phyloP scores from a whole-genome alignment of 1,140 invertebrate species.

The Aphaenogaster ashmeadi region DNA sequence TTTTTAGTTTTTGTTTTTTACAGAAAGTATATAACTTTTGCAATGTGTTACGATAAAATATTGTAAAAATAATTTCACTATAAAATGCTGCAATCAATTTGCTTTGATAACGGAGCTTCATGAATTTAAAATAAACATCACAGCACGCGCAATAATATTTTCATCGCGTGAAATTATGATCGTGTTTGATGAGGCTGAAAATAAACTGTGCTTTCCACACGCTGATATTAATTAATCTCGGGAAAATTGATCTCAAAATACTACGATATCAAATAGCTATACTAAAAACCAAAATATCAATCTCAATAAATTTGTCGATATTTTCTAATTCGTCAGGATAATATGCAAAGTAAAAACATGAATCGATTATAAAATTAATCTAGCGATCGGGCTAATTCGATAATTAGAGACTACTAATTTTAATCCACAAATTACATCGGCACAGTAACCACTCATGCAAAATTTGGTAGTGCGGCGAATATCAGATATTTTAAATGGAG shows the following conservation, averaged over 20 bases:
- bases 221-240: constrained; percentile 19
- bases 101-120: constrained; percentile 36
- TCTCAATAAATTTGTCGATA: not conserved
- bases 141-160: constrained; percentile 27
- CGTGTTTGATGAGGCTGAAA: constrained; percentile 4
- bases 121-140: constrained; percentile 29
- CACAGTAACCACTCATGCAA: not conserved
- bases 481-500: constrained; percentile 50
- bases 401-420: constrained; percentile 60
- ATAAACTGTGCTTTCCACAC: constrained; percentile 14
- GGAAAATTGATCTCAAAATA: constrained; percentile 11
- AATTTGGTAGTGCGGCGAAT: constrained; percentile 3
- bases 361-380: constrained; percentile 70
- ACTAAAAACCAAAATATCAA: constrained; percentile 1
- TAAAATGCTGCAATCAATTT: constrained; percentile 33
- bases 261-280: not conserved
- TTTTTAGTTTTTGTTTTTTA: not conserved
- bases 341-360: not conserved
- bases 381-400: constrained; percentile 50
- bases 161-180: constrained; percentile 30
- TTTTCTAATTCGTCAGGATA: constrained; percentile 3
- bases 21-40: constrained; percentile 16
- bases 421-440: constrained; percentile 64
- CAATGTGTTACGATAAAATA: not conserved
- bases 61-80: constrained; percentile 36